Conservation (phyloP, 1,140 invertebrate species). For the Drosophila cardini region DNA sequence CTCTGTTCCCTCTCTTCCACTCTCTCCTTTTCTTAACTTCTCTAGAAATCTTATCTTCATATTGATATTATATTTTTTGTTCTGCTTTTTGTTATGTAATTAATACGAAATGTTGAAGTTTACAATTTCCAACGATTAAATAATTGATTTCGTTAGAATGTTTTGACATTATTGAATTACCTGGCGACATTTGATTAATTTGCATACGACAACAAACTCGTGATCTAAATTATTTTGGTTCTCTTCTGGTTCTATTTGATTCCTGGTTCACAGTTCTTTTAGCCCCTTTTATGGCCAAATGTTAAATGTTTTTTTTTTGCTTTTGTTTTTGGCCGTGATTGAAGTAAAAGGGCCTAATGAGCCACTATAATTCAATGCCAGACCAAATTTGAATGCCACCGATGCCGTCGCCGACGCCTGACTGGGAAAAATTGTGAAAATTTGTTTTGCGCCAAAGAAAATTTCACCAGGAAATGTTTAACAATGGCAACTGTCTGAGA, state of each 20-base stretch:
- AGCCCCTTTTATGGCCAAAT: constrained; percentile 74
- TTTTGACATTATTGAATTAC: constrained; percentile 83
- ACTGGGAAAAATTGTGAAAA: constrained; percentile 37
- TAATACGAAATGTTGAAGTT: constrained; percentile 67
- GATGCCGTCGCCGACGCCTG: constrained; percentile 7
- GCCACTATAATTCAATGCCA: constrained; percentile 76
- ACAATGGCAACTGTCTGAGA: constrained; percentile 60
- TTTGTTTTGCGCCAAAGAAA: constrained; percentile 42
- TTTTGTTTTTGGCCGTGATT: constrained; percentile 62
- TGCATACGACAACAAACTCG: constrained; percentile 85
- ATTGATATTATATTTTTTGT: constrained; percentile 76
- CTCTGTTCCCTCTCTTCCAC: no score
- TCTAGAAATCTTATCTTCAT: constrained; percentile 51
- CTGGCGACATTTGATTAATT: constrained; percentile 84
- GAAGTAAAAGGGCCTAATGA: constrained; percentile 80
- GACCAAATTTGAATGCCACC: constrained; percentile 68
- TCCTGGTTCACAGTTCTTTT: constrained; percentile 37
- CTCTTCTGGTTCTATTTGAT: constrained; percentile 15
- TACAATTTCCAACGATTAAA: constrained; percentile 48
- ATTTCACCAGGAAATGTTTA: constrained; percentile 75
- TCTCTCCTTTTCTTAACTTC: not conserved
- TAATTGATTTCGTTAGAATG: constrained; percentile 74
- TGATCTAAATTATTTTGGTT: constrained; percentile 84
- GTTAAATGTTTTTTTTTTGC: constrained; percentile 56
- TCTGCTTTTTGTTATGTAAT: constrained; percentile 57